phyloP scores from a whole-genome alignment of 2,888 invertebrate genomes.

The Dicranocentrus wangi region DNA sequence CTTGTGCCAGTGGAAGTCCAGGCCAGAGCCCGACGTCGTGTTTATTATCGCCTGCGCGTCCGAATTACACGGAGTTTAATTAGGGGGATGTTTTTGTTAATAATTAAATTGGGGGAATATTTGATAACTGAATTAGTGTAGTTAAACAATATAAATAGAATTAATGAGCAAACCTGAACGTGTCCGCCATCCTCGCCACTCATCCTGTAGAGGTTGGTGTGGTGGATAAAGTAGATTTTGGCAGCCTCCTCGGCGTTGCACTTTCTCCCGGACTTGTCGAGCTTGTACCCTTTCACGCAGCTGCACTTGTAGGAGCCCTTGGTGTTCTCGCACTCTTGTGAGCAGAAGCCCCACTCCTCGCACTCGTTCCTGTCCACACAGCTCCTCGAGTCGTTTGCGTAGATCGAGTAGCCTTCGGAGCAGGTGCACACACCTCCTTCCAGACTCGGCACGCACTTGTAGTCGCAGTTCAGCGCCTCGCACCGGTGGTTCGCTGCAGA shows the following conservation, averaged over 20 bases:
- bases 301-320: constrained; percentile 87
- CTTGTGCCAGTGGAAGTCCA: constrained; percentile 87
- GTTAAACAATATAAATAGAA: too few relatives aligned
- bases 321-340: constrained; percentile 93
- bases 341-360: constrained; percentile 93
- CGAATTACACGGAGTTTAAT: too few relatives aligned
- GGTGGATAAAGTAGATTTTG: constrained; percentile 80
- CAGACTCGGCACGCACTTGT: constrained; percentile 92
- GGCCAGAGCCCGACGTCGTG: constrained; percentile 87
- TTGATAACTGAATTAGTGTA: too few relatives aligned
- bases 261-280: constrained; percentile 77
- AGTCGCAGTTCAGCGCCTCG: constrained; percentile 88
- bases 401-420: constrained; percentile 86
- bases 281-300: constrained; percentile 85
- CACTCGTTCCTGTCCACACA: constrained; percentile 96
- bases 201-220: constrained; percentile 83
- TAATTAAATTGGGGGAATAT: too few relatives aligned
- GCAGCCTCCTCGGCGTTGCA: constrained; percentile 81
- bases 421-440: constrained; percentile 93
- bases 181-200: constrained; percentile 78
- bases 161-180: too few relatives aligned
- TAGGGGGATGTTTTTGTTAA: too few relatives aligned
- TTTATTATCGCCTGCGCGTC: constrained; percentile 80
- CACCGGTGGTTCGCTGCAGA: constrained; percentile 84
- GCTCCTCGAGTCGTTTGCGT: constrained; percentile 85